phyloP scores from a whole-genome alignment of 30 jellyfish, hydroid and myxozoan genomes.

The Pelagia noctiluca region DNA sequence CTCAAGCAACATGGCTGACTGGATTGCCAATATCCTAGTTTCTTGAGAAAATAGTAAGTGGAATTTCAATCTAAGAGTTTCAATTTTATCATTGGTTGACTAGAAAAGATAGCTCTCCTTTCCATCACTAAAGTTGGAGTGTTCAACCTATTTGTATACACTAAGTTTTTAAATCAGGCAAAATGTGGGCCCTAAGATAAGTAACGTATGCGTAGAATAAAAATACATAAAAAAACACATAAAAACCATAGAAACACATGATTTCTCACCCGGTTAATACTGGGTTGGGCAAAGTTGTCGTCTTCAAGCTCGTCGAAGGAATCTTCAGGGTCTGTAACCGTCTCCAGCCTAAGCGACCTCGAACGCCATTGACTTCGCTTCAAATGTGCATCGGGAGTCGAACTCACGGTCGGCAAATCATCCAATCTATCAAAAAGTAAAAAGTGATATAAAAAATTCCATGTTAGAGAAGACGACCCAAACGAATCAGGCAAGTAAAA shows the following conservation, averaged over 20 bases:
- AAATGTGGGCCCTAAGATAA: too few species aligned
- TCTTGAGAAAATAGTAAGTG: too few species aligned
- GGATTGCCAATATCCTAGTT: too few species aligned
- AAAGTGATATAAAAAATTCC: neutral
- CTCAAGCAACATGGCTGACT: too few species aligned
- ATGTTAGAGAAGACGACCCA: neutral
- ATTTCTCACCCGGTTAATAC: constrained; percentile 59
- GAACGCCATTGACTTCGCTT: constrained; percentile 61
- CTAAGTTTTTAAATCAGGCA: too few species aligned
- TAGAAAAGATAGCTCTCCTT: too few species aligned
- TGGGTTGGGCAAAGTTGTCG: constrained; percentile 54
- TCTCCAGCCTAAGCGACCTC: constrained; percentile 57
- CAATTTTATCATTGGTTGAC: too few species aligned
- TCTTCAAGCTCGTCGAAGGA: constrained; percentile 49
- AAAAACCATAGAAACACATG: neutral
- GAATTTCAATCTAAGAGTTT: too few species aligned
- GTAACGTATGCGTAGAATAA: too few species aligned
- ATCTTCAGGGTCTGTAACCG: constrained; percentile 57
- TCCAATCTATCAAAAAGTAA: neutral
- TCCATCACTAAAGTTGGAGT: too few species aligned
- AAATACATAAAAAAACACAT: neutral
- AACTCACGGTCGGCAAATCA: neutral
- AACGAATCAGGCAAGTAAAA: too few species aligned
- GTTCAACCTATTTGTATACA: too few species aligned
- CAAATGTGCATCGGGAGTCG: constrained; percentile 46